A percentile compares a stretch with the other conserved stretches of the same genome.
Conservation (phyloP, 2,113 vertebrate species). For the Strix aluco region DNA sequence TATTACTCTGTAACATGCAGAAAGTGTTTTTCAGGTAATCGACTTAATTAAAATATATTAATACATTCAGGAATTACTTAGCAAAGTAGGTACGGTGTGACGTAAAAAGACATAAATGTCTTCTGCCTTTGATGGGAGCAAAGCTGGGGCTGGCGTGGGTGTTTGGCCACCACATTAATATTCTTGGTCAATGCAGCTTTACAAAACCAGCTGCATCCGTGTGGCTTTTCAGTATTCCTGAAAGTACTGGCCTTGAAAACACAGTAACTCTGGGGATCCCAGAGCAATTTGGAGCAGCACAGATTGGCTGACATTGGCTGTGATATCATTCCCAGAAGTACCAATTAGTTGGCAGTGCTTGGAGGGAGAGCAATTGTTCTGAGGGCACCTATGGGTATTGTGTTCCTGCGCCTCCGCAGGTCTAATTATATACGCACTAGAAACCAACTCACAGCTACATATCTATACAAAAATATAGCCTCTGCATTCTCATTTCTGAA, state of each 20-base stretch:
- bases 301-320: slow-evolving; percentile 43
- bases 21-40: neutral
- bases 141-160: neutral
- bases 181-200: neutral
- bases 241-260: slow-evolving; percentile 30
- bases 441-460: slow-evolving; percentile 40
- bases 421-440: slow-evolving; percentile 44
- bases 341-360: slow-evolving; percentile 66
- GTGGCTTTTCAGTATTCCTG: slow-evolving; percentile 54
- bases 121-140: neutral
- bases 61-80: neutral
- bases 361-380: slow-evolving; percentile 59
- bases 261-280: slow-evolving; percentile 28
- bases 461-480: slow-evolving; percentile 33
- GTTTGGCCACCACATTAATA: neutral
- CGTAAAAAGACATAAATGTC: neutral
- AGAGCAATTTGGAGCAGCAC: slow-evolving; percentile 23
- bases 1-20: neutral
- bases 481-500: slow-evolving; percentile 28
- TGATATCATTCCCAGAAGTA: slow-evolving; percentile 66
- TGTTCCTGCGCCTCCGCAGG: neutral
- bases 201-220: neutral
- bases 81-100: neutral
- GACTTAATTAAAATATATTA: neutral
- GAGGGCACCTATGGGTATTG: slow-evolving; percentile 54